Evolutionary conservation across 2,113 vertebrate species (phyloP).

Genomic region (Spea multiplicata): DNA sequence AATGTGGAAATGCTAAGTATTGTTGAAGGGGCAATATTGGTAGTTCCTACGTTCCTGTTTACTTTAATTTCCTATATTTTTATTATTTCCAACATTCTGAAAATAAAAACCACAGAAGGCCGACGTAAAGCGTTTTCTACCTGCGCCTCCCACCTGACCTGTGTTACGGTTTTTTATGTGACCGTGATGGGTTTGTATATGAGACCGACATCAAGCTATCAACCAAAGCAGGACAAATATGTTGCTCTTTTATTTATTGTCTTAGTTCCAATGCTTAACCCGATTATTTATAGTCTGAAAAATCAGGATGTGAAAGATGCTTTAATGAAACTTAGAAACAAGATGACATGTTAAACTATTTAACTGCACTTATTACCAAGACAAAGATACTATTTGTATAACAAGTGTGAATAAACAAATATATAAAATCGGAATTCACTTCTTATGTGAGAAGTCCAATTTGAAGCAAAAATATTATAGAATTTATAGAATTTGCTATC

Average conservation of each 20-base stretch:
- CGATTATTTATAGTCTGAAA: constrained; percentile 22
- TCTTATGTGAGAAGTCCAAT: no score
- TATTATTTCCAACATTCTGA: constrained; percentile 47
- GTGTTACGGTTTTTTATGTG: constrained; percentile 11
- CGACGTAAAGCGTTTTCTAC: constrained; percentile 56
- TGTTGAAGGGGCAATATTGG: constrained; percentile 46
- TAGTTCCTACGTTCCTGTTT: constrained; percentile 50
- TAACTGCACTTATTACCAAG: no score
- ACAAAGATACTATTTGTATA: no score
- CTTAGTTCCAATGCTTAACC: constrained; percentile 12
- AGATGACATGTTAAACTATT: no score
- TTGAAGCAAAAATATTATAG: no score
- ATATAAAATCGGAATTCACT: no score
- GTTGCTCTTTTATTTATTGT: constrained; percentile 11
- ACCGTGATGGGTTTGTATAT: constrained; percentile 18
- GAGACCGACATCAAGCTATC: constrained; percentile 24
- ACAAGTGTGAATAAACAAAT: no score
- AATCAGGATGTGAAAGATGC: constrained; percentile 20
- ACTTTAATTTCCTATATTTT: constrained; percentile 48
- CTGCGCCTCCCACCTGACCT: constrained; percentile 49
- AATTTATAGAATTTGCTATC: no score
- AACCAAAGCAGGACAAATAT: not conserved
- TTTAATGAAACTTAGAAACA: not conserved
- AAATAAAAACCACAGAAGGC: constrained; percentile 24
- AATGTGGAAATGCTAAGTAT: constrained; percentile 51